Evolutionary conservation across 64 coral and sea anemone genomes (phyloP).

Genomic region (Hydrozoanthus tunicans): DNA sequence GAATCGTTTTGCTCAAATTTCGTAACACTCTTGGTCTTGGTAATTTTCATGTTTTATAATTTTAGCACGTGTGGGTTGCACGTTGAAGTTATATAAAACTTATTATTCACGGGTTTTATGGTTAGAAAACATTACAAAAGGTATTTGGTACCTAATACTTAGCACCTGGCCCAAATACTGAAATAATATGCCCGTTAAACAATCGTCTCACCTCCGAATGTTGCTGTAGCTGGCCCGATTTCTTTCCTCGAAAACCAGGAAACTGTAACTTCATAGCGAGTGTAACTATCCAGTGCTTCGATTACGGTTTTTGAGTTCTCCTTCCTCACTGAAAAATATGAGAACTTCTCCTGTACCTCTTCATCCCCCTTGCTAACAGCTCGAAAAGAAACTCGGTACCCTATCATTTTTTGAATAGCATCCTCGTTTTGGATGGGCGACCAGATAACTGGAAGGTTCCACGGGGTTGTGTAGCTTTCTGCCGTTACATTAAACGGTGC

Average conservation of each 20-base stretch:
- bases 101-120: too few species aligned
- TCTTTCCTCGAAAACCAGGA: slow-evolving; percentile 67
- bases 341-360: slow-evolving; percentile 11
- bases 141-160: neutral
- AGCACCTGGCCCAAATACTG: neutral
- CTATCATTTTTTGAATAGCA: slow-evolving; percentile 51
- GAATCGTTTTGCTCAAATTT: too few species aligned
- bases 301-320: slow-evolving; percentile 33
- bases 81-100: too few species aligned
- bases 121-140: too few species aligned
- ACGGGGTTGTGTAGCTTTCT: slow-evolving; percentile 56
- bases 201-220: slow-evolving; percentile 70
- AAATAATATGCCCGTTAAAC: neutral
- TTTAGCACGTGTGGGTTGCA: too few species aligned
- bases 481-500: slow-evolving; percentile 56
- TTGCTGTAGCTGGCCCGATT: slow-evolving; percentile 45
- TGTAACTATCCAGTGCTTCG: slow-evolving; percentile 55
- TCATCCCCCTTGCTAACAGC: slow-evolving; percentile 49
- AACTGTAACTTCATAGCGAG: slow-evolving; percentile 63
- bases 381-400: slow-evolving; percentile 73
- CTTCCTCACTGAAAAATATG: slow-evolving; percentile 38
- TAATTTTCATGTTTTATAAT: too few species aligned
- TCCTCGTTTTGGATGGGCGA: slow-evolving; percentile 39
- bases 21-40: too few species aligned
- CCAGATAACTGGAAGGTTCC: slow-evolving; percentile 63